Base-by-base conservation (phyloP, 2,797 vertebrate genomes). In the Eptatretus atami region DNA sequence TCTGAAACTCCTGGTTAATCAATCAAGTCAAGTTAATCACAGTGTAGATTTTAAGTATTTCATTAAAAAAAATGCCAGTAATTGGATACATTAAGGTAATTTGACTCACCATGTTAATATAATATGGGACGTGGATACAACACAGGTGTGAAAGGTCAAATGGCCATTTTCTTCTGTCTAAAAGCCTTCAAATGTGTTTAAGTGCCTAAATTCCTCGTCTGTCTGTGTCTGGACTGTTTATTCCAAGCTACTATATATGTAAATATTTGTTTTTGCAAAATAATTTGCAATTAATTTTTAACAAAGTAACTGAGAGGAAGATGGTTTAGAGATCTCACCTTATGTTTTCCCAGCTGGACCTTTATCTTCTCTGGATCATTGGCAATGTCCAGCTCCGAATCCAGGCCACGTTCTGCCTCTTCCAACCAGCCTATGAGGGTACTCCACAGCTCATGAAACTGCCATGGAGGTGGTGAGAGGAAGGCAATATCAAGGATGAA, bases 351-450 rank as follows among this genome's bases (percentile, higher is more conserved):
- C 15, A 99, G 78, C 68, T 99, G 92, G 44, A 68, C 78, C 77
- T 99, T 99, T 75, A 96, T 87, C 77, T 82, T 95, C 72, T 87
- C 88, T 13, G 87, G 92, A 68, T 99, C 92, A 53, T 99, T 96
- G 69, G 92, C 86, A 53, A 99, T 92, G 78, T 98, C 92, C 73
- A 92, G 79, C 66, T 99, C 90, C 0, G 85, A 77, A 73, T 98
- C 87, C 75, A 98, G 73, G 66, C 77, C 72, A 65, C 76, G 83
- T 72, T 99, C 90, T 0, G 86, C 88, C 68, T 95, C 90, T 53
- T 99, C 85, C 25, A 99, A 71, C 90, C 90, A 98, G 65, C 90
- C 84, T 77, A 82, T 92, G 68, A 99, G 81, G 74, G 94, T 96
- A 71, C 77, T 82, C 83, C 88, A 99, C 63, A 81, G 81, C 74